Percentiles rank a stretch among this genome's conserved stretches.
These are phyloP conservation scores for Crypturellus tataupa DNA, from an alignment of 2,797 vertebrate genomes.

Conservation along the genomic window DNA sequence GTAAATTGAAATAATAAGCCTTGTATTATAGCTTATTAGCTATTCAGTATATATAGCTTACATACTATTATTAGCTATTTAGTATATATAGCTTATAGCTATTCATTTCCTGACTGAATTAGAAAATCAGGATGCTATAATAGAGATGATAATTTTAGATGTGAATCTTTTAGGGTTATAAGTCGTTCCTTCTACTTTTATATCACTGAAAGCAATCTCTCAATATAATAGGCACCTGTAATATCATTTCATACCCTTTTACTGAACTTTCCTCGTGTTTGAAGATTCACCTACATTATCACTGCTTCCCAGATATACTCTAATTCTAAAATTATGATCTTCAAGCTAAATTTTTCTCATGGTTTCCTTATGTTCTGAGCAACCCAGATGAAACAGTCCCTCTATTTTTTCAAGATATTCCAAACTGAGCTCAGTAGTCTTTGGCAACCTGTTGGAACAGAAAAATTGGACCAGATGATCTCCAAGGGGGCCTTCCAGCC, in stretches of 20 bases:
- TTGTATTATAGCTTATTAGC: not conserved
- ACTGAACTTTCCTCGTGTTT: not conserved
- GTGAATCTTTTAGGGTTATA: not conserved
- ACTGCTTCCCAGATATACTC: not conserved
- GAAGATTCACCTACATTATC: not conserved
- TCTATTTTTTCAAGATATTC: not conserved
- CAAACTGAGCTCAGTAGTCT: too few relatives aligned
- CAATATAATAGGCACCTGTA: not conserved
- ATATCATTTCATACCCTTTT: not conserved
- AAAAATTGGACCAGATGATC: too few relatives aligned
- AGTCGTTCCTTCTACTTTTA: not conserved
- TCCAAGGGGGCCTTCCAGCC: too few relatives aligned
- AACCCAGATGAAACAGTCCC: not conserved
- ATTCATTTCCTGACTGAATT: not conserved
- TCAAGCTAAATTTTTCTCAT: not conserved
- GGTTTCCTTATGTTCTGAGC: not conserved
- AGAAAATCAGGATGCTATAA: not conserved
- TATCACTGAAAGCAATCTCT: not conserved
- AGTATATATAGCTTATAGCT: not conserved
- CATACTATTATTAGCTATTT: not conserved
- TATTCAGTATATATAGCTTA: not conserved
- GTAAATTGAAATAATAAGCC: slow-evolving; percentile 21
- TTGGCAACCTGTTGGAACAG: too few relatives aligned
- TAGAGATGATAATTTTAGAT: not conserved
- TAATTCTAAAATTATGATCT: not conserved